phyloP scores from a whole-genome alignment of 2,888 invertebrate genomes.

The Phortica okadai region DNA sequence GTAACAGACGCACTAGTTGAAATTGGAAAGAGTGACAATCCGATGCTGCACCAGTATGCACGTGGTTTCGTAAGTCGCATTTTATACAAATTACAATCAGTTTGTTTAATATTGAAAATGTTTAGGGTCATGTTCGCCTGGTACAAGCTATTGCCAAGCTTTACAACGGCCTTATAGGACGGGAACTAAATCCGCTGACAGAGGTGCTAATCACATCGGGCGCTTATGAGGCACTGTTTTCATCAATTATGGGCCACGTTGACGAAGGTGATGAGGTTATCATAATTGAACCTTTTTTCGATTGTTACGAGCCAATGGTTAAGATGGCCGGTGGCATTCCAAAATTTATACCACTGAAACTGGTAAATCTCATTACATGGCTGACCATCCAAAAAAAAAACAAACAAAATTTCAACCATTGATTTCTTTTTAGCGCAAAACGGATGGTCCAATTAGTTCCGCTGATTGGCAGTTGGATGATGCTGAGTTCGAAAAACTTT shows the following conservation, averaged over 20 bases:
- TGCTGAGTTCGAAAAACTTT: constrained; percentile 86
- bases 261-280: constrained; percentile 94
- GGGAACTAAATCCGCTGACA: constrained; percentile 87
- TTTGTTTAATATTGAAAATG: neutral
- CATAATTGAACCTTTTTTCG: constrained; percentile 98
- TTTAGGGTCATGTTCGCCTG: constrained; percentile 92
- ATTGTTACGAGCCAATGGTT: constrained; percentile 98
- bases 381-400: neutral
- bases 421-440: constrained; percentile 59
- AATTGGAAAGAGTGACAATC: constrained; percentile 83
- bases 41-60: constrained; percentile 92
- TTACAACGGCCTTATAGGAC: constrained; percentile 87
- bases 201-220: constrained; percentile 94
- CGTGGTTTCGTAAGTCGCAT: constrained; percentile 88
- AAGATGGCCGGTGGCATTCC: constrained; percentile 90
- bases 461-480: constrained; percentile 94
- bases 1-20: constrained; percentile 86
- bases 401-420: neutral
- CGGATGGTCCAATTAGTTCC: constrained; percentile 78
- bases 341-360: constrained; percentile 90
- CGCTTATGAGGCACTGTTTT: constrained; percentile 96
- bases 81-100: neutral
- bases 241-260: constrained; percentile 89
- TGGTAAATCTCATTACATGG: constrained; percentile 78
- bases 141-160: constrained; percentile 89